Conservation (phyloP, 2,113 vertebrate genomes). For the Cranoglanis bouderius region DNA sequence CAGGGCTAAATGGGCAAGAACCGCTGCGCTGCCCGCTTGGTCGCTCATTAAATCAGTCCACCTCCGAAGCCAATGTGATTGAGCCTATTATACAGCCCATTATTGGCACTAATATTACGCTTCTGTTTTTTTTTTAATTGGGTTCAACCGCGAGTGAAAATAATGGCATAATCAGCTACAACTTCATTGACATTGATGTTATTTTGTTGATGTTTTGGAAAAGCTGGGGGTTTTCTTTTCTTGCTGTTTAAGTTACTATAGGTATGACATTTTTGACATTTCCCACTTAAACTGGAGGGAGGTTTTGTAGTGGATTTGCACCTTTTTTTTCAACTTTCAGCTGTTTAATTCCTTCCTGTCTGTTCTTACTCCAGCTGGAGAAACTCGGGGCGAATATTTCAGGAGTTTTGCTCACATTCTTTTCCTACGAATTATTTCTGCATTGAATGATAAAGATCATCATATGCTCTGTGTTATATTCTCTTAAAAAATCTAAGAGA, state of each 20-base stretch:
- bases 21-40: constrained; percentile 12
- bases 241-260: background rate
- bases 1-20: constrained; percentile 45
- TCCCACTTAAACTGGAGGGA: background rate
- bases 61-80: constrained; percentile 29
- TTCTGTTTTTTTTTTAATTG: background rate
- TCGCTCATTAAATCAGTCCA: constrained; percentile 32
- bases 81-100: constrained; percentile 28
- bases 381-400: background rate
- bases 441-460: background rate
- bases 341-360: background rate
- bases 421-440: background rate
- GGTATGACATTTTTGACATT: background rate
- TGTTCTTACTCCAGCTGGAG: background rate
- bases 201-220: constrained; percentile 3
- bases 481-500: background rate
- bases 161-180: constrained; percentile 8
- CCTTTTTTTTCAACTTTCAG: background rate
- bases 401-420: background rate
- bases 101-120: constrained; percentile 37
- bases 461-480: too few relatives aligned
- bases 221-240: background rate
- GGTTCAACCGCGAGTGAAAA: constrained; percentile 26
- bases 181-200: background rate
- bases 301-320: background rate